Evolutionary conservation across 2,113 vertebrate genomes (phyloP).

Genomic region (Felis chaus): DNA sequence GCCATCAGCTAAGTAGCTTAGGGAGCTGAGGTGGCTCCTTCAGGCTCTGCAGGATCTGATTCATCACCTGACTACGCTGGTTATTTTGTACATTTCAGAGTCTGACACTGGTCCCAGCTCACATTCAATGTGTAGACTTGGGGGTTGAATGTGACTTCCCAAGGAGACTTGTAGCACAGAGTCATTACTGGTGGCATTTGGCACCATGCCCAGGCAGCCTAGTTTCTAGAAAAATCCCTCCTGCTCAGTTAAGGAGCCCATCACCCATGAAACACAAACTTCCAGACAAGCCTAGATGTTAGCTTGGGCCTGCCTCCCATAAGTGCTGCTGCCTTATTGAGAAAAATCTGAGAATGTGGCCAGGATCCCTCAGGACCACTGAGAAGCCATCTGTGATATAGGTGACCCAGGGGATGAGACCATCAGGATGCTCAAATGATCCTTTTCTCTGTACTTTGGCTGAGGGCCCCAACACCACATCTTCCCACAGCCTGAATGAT

Average conservation of each 20-base stretch:
- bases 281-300: background rate
- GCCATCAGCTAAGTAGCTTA: background rate
- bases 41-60: background rate
- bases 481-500: background rate
- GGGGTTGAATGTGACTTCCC: background rate
- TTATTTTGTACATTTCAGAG: background rate
- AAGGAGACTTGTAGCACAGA: background rate
- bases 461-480: background rate
- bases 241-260: background rate
- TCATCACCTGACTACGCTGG: background rate
- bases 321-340: background rate
- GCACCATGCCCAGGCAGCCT: background rate
- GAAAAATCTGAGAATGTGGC: background rate
- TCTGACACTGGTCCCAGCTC: background rate
- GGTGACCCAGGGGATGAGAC: background rate
- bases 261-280: background rate
- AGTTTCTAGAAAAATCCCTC: constrained; percentile 11
- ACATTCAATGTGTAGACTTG: background rate
- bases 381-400: background rate
- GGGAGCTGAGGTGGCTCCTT: background rate
- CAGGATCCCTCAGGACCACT: background rate
- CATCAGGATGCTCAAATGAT: background rate
- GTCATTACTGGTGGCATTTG: background rate
- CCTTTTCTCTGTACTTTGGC: background rate
- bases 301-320: background rate